Conservation (phyloP, 1,140 invertebrate species). For the Papilio polytes region DNA sequence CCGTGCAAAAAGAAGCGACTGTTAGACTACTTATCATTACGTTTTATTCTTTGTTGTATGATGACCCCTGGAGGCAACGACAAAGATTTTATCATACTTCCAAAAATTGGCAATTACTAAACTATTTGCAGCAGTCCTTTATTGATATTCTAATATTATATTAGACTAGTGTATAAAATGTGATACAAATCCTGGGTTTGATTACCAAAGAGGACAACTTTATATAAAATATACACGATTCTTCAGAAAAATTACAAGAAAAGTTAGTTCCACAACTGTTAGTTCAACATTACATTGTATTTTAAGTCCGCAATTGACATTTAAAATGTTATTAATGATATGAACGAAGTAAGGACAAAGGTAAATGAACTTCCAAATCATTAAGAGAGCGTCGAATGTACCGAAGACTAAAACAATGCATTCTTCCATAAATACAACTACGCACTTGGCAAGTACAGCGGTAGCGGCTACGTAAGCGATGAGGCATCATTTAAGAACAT, state of each 20-base stretch:
- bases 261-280: too few relatives aligned
- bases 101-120: neutral
- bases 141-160: too few relatives aligned
- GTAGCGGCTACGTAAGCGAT: slow-evolving; percentile 2
- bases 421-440: slow-evolving; percentile 28
- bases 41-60: neutral
- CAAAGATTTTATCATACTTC: neutral
- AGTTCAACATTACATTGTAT: neutral
- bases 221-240: neutral
- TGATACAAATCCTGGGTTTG: too few relatives aligned
- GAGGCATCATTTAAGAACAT: slow-evolving; percentile 36
- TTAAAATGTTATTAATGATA: slow-evolving; percentile 3
- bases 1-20: slow-evolving; percentile 18
- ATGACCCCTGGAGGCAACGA: neutral
- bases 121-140: neutral
- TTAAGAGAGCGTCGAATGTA: neutral
- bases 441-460: slow-evolving; percentile 20
- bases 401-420: slow-evolving; percentile 22
- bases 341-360: slow-evolving; percentile 10
- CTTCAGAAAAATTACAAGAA: too few relatives aligned
- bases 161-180: too few relatives aligned
- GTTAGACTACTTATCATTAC: slow-evolving; percentile 12
- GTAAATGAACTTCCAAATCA: slow-evolving; percentile 29
- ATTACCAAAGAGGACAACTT: too few relatives aligned
- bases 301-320: neutral